Base-by-base conservation (phyloP, 2,888 invertebrate species). In the Apamea crenata region DNA sequence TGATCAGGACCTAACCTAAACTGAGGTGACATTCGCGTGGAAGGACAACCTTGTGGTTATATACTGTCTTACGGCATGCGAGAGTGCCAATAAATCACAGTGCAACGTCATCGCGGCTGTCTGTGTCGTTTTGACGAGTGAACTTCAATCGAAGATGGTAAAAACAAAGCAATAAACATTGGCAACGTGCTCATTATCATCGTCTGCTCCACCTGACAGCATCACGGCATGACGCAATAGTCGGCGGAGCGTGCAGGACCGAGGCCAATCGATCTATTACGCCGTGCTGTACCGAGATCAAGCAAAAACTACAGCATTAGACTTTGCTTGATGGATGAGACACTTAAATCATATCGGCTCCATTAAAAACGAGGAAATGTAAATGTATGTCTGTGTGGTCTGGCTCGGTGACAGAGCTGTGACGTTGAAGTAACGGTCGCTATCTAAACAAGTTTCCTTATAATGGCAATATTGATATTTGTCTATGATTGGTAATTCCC, bases 241-340 rank as follows among this genome's bases (percentile, higher is more conserved):
- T 67, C 88, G 85, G 82, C 90, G 87, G 78, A 92, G 90, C 91
- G 90, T 91, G 91, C 87, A 86, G 81, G 78, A 78, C 78, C 89
- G 90, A 91, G 88, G 88, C 89, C 87, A 91, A 93, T 93, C 90
- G 91, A 91, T 90, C 88, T 84, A 83, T 80, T 84, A 76, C 87
- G 85, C 84, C 81, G 87, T 82, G 85, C 85, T 83, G 78, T 85
- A 86, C 85, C 67, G 83, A 88, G 79, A 82, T 84, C 83, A 82
- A 79, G 77, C 88, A 83, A 87, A 84, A 88, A 88, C 86, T 80
- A 50, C 80, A 50, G 74, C 73, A 76, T 69, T 63, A 80, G 82
- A 76, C 65, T 72, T 65, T 63, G 65, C 75, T 80, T 85, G 77
- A 88, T 83, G 61, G 79, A 84, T 78, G 74, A 85, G 78, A 83